Evolutionary conservation across 2,113 vertebrate genomes (phyloP).

Genomic region (Rallus limicola): DNA sequence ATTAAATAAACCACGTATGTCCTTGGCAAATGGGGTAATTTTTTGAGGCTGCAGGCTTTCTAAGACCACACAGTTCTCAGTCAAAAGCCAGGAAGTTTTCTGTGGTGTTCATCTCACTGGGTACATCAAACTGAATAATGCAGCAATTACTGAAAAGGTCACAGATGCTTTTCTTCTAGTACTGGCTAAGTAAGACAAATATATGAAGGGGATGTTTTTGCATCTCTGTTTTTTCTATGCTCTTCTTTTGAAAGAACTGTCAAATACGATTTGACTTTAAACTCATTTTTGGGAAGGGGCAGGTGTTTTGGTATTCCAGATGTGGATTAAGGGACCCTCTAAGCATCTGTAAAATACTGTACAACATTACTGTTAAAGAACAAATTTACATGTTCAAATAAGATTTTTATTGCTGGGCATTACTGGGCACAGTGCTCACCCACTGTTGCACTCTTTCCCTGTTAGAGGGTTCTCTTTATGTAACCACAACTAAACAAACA

Average conservation of each 20-base stretch:
- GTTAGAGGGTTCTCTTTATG: not conserved
- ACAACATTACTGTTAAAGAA: not conserved
- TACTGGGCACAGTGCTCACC: not conserved
- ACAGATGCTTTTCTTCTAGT: not conserved
- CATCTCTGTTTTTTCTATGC: not conserved
- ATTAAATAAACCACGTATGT: not conserved
- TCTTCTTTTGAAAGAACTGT: not conserved
- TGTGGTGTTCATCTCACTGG: fast-evolving
- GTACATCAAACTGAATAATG: not conserved
- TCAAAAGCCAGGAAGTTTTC: not conserved
- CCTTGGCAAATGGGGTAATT: not conserved
- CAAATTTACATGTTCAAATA: not conserved
- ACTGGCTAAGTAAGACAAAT: not conserved
- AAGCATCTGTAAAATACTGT: not conserved
- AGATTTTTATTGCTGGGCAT: not conserved
- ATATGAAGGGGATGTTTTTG: not conserved
- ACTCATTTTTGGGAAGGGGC: not conserved
- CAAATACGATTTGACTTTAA: not conserved
- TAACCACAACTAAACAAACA: not conserved
- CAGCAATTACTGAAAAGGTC: not conserved
- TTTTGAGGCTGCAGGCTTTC: not conserved
- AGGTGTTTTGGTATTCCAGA: not conserved
- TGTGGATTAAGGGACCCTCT: not conserved
- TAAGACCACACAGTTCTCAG: not conserved
- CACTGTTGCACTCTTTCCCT: fast-evolving